Evolutionary conservation across 2,888 invertebrate species (phyloP), one percentile per base, ranked within the genome.

Genomic region (Gymnocheta viridis): DNA sequence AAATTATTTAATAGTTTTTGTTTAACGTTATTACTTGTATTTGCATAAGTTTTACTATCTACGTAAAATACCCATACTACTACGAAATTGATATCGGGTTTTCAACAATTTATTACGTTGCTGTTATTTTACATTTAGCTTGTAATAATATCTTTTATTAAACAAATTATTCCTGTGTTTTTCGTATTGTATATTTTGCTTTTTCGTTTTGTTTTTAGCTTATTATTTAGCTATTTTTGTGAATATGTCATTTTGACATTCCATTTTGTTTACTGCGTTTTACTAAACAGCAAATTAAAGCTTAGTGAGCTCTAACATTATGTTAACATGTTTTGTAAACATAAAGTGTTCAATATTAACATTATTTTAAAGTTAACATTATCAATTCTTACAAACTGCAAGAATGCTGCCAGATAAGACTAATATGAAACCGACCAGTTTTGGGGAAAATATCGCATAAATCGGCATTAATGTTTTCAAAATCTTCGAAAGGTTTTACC

Each of bases 11-110:
- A 12, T 12, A 41, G 2, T 41, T 12, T n/a, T n/a, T n/a, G n/a
- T n/a, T n/a, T n/a, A n/a, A n/a, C n/a, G n/a, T n/a, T n/a, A n/a
- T n/a, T n/a, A n/a, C n/a, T n/a, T n/a, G n/a, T 44, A 22, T 24
- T 24, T 38, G 41, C 38, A 0, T 19, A 24, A 32, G 24, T 44
- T 58, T 51, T 32, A 19, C 64, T 66, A 7, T 47, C 10, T n/a
- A 17, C 12, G 19, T 29, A 6, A 44, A n/a, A n/a, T 44, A 44
- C 41, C 0, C 41, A 44, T 44, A 44, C n/a, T n/a, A n/a, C 6
- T 38, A 35, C 49, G 38, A 38, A 47, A 27, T 54, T 19, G 5
- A 56, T 80, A 80, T 86, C 82, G 32, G 78, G 29, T 69, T 56
- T 69, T 35, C 35, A 49, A 51, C 14, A 24, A 19, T 9, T 54